Percentiles rank a stretch among this genome's conserved stretches.
Evolutionary conservation across 2,797 vertebrate species (phyloP).

Genomic region (Lycodopsis pacificus): DNA sequence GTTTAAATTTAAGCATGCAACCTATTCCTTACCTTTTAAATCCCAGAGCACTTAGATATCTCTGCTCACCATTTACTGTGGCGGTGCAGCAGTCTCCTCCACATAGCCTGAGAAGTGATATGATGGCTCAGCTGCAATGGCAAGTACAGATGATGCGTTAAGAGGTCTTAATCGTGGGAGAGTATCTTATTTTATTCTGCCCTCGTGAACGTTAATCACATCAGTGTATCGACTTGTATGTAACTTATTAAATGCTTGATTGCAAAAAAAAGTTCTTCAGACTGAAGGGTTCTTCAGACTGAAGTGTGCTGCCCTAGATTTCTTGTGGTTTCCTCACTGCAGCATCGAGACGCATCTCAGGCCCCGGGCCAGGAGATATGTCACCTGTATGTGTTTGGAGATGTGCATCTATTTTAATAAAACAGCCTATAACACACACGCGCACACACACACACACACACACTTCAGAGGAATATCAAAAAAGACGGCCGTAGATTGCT

Average conservation of each 20-base stretch:
- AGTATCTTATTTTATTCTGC: slow-evolving; percentile 50
- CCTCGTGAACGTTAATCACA: slow-evolving; percentile 53
- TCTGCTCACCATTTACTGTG: slow-evolving; percentile 16
- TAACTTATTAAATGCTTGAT: slow-evolving; percentile 54
- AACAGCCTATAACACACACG: slow-evolving; percentile 12
- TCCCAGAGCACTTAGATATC: slow-evolving; percentile 27
- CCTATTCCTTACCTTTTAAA: slow-evolving; percentile 32
- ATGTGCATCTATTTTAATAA: slow-evolving; percentile 33
- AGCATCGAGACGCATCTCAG: slow-evolving; percentile 18
- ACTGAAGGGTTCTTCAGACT: slow-evolving; percentile 54
- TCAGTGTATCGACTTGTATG: slow-evolving; percentile 53
- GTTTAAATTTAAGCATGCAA: slow-evolving; percentile 39
- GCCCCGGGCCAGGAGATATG: slow-evolving; percentile 25
- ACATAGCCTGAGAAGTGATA: slow-evolving; percentile 40
- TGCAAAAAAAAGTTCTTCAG: slow-evolving; percentile 43
- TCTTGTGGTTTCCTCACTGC: slow-evolving; percentile 31
- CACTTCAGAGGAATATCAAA: slow-evolving; percentile 33
- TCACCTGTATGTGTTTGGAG: slow-evolving; percentile 53
- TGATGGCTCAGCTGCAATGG: slow-evolving; percentile 34
- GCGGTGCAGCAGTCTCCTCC: slow-evolving; percentile 16
- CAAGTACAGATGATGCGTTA: slow-evolving; percentile 42
- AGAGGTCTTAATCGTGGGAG: slow-evolving; percentile 52
- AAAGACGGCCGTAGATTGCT: slow-evolving; percentile 17
- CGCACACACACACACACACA: background rate
- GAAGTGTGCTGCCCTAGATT: slow-evolving; percentile 68